Conservation (phyloP, 2,113 vertebrate species). For the Lanius ludovicianus region DNA sequence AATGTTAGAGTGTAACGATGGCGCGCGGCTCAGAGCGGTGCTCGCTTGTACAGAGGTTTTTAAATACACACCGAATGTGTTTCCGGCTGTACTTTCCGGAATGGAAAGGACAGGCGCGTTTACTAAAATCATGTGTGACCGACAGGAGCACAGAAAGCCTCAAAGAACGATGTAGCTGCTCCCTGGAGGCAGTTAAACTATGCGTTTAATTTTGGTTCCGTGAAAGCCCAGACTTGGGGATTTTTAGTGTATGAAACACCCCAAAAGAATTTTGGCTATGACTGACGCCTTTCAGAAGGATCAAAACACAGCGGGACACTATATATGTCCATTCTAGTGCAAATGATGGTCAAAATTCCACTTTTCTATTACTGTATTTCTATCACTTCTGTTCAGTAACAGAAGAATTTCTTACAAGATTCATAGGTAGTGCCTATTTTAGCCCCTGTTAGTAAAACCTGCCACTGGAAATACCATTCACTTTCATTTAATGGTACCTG, state of each 20-base stretch:
- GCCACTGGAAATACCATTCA: background rate
- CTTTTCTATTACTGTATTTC: background rate
- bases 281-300: background rate
- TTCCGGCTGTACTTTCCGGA: rapidly evolving
- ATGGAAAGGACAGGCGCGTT: background rate
- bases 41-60: background rate
- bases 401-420: background rate
- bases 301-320: background rate
- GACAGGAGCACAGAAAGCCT: background rate
- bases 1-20: rapidly evolving
- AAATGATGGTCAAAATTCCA: background rate
- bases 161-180: background rate
- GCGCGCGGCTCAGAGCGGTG: background rate
- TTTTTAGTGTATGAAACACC: background rate
- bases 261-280: background rate
- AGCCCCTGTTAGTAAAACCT: background rate
- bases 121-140: background rate
- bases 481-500: background rate
- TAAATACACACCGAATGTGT: rapidly evolving
- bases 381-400: background rate
- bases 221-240: background rate
- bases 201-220: background rate
- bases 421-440: background rate
- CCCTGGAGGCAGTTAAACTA: background rate
- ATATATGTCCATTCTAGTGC: background rate